Conservation (phyloP, 2,113 vertebrate genomes). For the Perca flavescens region DNA sequence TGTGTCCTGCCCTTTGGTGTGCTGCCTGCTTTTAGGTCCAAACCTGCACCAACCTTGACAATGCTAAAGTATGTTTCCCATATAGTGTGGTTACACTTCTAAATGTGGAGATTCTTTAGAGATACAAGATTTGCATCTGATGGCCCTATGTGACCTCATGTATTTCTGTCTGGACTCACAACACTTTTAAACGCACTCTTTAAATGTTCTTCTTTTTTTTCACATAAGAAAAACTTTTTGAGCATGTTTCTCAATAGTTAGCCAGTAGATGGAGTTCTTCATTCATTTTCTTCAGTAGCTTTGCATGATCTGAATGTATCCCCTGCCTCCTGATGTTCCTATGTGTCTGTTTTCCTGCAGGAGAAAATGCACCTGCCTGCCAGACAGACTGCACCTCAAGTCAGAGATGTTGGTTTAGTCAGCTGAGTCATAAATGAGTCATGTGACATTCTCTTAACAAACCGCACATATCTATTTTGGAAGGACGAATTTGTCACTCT, state of each 20-base stretch:
- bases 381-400: background rate
- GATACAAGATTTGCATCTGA: background rate
- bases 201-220: background rate
- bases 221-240: background rate
- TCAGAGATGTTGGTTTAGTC: background rate
- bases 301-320: background rate
- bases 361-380: background rate
- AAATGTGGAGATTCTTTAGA: background rate
- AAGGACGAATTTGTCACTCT: background rate
- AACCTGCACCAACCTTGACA: too few species aligned
- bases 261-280: constrained; percentile 67
- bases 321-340: background rate
- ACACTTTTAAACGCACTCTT: background rate
- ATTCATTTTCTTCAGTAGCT: constrained; percentile 8
- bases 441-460: background rate
- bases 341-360: background rate
- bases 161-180: background rate
- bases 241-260: background rate
- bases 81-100: background rate
- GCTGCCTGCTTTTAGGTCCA: too few species aligned
- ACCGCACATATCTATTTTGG: background rate
- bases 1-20: too few species aligned
- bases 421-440: constrained; percentile 6
- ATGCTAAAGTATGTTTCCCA: too few species aligned
- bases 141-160: background rate